A percentile compares a stretch with the other conserved stretches of the same genome.
Conservation (phyloP, 2,113 vertebrate species). For the Uropsilus gracilis region DNA sequence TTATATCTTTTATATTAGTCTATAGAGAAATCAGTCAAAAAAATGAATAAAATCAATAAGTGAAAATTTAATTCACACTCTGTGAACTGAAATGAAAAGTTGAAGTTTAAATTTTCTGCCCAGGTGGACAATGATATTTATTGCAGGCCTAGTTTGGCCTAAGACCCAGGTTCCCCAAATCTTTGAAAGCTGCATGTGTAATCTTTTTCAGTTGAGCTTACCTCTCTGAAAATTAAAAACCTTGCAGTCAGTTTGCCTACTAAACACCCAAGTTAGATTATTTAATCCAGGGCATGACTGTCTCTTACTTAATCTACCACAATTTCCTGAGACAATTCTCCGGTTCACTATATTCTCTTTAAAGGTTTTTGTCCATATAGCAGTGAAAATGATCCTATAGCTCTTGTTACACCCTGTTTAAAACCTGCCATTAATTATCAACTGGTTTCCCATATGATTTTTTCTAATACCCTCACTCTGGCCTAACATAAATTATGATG, state of each 20-base stretch:
- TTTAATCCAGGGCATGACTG: background rate
- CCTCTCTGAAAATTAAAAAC: background rate
- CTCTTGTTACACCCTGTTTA: background rate
- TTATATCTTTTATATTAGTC: background rate
- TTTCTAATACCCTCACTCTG: background rate
- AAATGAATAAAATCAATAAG: background rate
- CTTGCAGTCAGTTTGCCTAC: accelerated
- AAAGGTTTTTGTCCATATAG: background rate
- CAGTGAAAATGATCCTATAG: background rate
- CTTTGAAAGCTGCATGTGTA: background rate
- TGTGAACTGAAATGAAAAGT: background rate
- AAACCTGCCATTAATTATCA: background rate
- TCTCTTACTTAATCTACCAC: background rate
- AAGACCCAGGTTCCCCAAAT: background rate
- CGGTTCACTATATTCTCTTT: background rate
- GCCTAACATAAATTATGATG: background rate
- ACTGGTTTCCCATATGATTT: background rate
- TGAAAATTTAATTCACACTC: background rate
- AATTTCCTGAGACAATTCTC: background rate
- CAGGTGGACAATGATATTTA: conserved; percentile 2
- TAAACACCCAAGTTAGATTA: no score
- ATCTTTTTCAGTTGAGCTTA: background rate
- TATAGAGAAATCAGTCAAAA: background rate
- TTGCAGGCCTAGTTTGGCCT: background rate
- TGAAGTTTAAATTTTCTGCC: background rate